These are phyloP conservation scores for Peromyscus californicus DNA, from an alignment of 2,113 vertebrate species.

Conservation along the genomic window DNA sequence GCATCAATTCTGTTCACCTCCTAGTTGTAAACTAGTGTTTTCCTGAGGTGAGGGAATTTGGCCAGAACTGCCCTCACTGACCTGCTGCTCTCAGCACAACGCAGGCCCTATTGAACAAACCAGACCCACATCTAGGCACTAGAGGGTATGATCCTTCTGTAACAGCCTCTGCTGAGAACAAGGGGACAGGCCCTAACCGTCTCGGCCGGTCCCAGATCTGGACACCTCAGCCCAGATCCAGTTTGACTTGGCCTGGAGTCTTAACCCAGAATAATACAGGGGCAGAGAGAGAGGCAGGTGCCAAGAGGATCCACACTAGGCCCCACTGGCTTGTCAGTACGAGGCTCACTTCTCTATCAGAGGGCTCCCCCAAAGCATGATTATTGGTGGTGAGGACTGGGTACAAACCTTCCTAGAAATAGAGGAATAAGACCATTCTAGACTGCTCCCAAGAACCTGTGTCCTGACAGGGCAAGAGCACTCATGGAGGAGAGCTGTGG, in stretches of 20 bases:
- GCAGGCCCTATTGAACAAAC: neutral
- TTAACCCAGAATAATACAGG: neutral
- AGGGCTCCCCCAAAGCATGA: conserved; percentile 41
- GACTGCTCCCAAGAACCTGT: neutral
- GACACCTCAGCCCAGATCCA: neutral
- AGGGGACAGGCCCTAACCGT: accelerated
- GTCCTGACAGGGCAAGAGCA: neutral
- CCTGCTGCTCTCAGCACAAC: no score
- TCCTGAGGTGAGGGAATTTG: neutral
- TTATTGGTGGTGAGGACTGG: neutral
- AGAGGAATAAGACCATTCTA: conserved; percentile 4
- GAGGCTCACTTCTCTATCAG: conserved; percentile 43
- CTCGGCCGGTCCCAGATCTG: neutral
- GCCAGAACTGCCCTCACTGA: neutral
- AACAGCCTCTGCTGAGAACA: neutral
- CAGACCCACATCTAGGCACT: neutral
- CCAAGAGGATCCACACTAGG: conserved; percentile 33
- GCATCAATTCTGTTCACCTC: neutral
- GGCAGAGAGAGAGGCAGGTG: neutral
- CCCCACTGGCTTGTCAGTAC: conserved; percentile 67
- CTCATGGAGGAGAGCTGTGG: no score
- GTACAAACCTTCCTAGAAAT: conserved; percentile 44
- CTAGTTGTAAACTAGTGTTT: neutral
- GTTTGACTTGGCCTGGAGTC: neutral
- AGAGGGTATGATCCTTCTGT: neutral